Conservation (phyloP, 2,888 invertebrate species). For the Sisyra nigra region DNA sequence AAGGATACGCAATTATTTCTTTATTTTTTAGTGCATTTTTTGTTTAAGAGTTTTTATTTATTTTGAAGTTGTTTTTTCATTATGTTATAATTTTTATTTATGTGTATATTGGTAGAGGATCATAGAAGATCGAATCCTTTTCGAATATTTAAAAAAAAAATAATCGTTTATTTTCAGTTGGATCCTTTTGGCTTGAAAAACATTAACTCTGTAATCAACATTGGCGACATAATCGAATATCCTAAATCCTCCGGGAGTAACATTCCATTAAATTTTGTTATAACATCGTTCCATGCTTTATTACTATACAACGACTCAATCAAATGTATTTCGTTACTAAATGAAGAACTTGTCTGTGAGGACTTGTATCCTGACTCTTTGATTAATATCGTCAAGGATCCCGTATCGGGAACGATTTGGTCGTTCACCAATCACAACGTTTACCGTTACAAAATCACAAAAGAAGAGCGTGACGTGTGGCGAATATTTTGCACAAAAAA, state of each 20-base stretch:
- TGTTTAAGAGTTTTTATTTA: too few species aligned
- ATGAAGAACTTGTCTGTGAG: constrained; percentile 73
- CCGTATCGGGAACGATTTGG: constrained; percentile 65
- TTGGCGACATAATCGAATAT: constrained; percentile 29
- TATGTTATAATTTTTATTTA: too few species aligned
- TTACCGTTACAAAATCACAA: constrained; percentile 68
- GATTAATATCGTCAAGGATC: constrained; percentile 66
- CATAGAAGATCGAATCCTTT: too few species aligned
- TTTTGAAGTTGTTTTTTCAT: too few species aligned
- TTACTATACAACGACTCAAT: constrained; percentile 70
- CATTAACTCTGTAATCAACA: constrained; percentile 31
- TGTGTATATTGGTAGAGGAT: too few species aligned
- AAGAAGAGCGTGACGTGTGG: constrained; percentile 80
- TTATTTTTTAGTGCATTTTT: too few species aligned
- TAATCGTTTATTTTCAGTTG: constrained; percentile 25
- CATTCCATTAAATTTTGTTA: constrained; percentile 55
- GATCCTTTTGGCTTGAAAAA: constrained; percentile 33
- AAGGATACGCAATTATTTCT: too few species aligned
- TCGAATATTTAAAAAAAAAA: constrained; percentile 4
- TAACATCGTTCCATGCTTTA: constrained; percentile 83
- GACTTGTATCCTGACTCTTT: constrained; percentile 70
- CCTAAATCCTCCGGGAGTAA: constrained; percentile 22
- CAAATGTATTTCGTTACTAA: constrained; percentile 69
- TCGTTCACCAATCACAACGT: constrained; percentile 70
- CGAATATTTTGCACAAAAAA: constrained; percentile 72